A percentile compares a stretch with the other conserved stretches of the same genome.
Conservation (phyloP, 2,888 invertebrate genomes). For the Tachina lurida region DNA sequence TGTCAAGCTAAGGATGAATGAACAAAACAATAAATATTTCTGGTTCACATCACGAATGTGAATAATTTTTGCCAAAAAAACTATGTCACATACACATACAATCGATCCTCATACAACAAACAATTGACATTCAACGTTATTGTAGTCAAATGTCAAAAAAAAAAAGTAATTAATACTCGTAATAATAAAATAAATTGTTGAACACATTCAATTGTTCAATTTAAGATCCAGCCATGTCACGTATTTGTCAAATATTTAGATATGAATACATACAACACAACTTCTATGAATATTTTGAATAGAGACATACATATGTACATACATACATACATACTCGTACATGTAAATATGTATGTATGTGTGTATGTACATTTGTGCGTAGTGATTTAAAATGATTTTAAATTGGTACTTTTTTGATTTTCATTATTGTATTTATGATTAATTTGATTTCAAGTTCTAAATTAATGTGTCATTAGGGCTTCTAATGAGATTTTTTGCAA, state of each 20-base stretch:
- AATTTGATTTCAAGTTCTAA: background rate
- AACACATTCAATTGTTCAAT: conserved; percentile 17
- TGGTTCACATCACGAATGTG: background rate
- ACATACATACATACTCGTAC: too few species aligned
- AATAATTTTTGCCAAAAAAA: background rate
- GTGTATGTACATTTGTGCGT: background rate
- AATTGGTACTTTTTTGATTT: background rate
- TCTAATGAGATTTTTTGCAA: background rate
- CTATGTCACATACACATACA: background rate
- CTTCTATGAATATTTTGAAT: background rate
- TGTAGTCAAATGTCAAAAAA: conserved; percentile 16
- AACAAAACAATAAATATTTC: background rate
- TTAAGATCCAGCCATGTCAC: conserved; percentile 42
- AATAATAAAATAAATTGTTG: conserved; percentile 7
- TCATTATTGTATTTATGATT: background rate
- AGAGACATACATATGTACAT: background rate
- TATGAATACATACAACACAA: background rate
- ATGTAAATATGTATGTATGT: background rate
- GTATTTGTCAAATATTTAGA: conserved; percentile 43
- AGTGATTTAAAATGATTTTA: background rate
- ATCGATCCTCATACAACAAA: conserved; percentile 1
- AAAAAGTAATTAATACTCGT: conserved; percentile 5
- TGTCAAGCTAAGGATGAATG: conserved; percentile 24
- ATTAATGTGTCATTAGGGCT: background rate
- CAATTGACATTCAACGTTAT: conserved; percentile 9